Conservation (phyloP, 2,797 vertebrate genomes). For the Lerista edwardsae region DNA sequence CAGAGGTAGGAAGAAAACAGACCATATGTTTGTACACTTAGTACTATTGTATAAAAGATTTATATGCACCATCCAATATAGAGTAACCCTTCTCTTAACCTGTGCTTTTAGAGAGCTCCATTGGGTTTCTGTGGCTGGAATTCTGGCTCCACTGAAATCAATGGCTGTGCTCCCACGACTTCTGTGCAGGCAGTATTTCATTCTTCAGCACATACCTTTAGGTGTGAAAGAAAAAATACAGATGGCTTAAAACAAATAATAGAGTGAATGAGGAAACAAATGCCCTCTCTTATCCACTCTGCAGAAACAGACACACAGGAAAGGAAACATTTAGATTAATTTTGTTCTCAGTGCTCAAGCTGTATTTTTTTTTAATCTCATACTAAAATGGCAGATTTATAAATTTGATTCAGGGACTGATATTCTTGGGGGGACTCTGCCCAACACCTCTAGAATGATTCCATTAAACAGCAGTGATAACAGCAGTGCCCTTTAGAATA, state of each 20-base stretch:
- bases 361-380: slow-evolving; percentile 40
- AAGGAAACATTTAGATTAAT: slow-evolving; percentile 40
- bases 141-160: slow-evolving; percentile 32
- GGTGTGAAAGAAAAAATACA: slow-evolving; percentile 41
- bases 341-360: slow-evolving; percentile 42
- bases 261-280: not conserved
- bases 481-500: slow-evolving; percentile 46
- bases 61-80: slow-evolving; percentile 3
- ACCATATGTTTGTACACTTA: slow-evolving; percentile 1
- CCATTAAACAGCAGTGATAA: slow-evolving; percentile 57
- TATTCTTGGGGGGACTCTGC: slow-evolving; percentile 37
- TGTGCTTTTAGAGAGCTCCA: slow-evolving; percentile 6
- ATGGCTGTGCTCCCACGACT: slow-evolving; percentile 7
- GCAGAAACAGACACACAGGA: not conserved
- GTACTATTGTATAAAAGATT: not conserved
- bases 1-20: not conserved
- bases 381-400: slow-evolving; percentile 53
- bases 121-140: slow-evolving; percentile 13
- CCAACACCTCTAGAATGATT: slow-evolving; percentile 38
- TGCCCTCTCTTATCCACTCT: not conserved
- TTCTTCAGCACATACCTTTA: not conserved
- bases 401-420: slow-evolving; percentile 40
- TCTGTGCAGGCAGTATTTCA: slow-evolving; percentile 5
- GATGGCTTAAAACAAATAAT: slow-evolving; percentile 42
- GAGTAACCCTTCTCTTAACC: not conserved